Conservation (phyloP, 2,113 vertebrate species). For the Salvelinus sp. region DNA sequence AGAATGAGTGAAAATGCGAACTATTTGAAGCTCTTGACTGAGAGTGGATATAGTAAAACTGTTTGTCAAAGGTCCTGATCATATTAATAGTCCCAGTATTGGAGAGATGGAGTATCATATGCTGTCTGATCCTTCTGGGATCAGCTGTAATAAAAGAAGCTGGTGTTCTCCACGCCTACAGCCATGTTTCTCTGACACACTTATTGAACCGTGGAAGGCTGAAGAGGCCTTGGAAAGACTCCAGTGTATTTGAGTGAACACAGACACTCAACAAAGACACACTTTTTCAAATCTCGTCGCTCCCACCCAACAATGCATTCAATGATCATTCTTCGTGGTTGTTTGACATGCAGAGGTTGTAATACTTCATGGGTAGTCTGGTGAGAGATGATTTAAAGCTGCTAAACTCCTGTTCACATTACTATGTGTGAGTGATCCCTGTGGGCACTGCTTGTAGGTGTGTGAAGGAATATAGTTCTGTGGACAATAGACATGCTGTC, state of each 20-base stretch:
- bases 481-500: not conserved
- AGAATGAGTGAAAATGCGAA: too few relatives aligned
- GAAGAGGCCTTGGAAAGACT: not conserved
- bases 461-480: not conserved
- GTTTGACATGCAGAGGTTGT: not conserved
- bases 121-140: not conserved
- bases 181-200: slow-evolving; percentile 6
- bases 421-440: too few relatives aligned
- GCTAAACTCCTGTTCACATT: not conserved
- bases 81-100: not conserved
- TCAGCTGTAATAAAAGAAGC: not conserved
- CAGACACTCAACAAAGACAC: not conserved
- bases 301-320: too few relatives aligned
- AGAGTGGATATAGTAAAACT: not conserved
- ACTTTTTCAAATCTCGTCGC: too few relatives aligned
- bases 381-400: not conserved
- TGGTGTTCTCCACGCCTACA: not conserved
- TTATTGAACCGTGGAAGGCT: not conserved
- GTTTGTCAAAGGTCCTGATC: not conserved
- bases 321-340: not conserved
- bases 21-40: not conserved
- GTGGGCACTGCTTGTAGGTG: not conserved
- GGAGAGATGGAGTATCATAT: not conserved
- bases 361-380: not conserved
- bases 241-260: not conserved